Conservation (phyloP, 2,888 invertebrate species). For the Epistrophella euchroma region DNA sequence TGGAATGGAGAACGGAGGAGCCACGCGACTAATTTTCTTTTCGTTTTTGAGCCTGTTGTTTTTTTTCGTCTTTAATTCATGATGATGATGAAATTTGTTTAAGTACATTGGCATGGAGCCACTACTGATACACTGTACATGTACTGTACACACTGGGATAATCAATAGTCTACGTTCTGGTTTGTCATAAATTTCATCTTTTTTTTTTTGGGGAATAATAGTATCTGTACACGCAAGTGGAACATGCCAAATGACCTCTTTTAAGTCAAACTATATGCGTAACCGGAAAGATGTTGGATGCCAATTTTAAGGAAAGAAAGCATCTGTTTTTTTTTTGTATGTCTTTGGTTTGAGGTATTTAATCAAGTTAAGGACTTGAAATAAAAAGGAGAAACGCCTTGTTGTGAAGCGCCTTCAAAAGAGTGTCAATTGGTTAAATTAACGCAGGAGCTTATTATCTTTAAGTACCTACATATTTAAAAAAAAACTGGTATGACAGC, state of each 20-base stretch:
- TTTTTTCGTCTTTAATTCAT: conserved; percentile 15
- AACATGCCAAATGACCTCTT: conserved; percentile 67
- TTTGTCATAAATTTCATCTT: conserved; percentile 47
- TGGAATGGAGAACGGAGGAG: conserved; percentile 30
- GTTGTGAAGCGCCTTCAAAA: conserved; percentile 18
- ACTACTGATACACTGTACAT: not conserved
- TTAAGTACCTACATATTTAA: not conserved
- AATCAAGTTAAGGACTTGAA: conserved; percentile 39
- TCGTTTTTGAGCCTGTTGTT: conserved; percentile 1
- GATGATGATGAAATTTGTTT: conserved; percentile 48
- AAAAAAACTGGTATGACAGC: conserved; percentile 12
- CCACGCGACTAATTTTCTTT: conserved; percentile 66
- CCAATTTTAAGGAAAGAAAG: conserved; percentile 55
- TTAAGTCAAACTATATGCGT: conserved; percentile 38
- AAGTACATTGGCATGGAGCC: conserved; percentile 59
- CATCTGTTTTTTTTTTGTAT: conserved; percentile 56
- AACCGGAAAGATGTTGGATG: conserved; percentile 64
- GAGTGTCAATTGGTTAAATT: conserved; percentile 54
- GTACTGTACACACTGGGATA: conserved; percentile 7
- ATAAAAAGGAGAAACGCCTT: conserved; percentile 37
- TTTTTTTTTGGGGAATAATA: conserved; percentile 35
- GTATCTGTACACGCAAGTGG: conserved; percentile 51
- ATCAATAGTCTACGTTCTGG: conserved; percentile 44
- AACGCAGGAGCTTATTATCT: conserved; percentile 29
- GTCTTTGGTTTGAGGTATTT: conserved; percentile 16